phyloP scores from a whole-genome alignment of 2,113 vertebrate genomes.

The Microtus richardsoni region DNA sequence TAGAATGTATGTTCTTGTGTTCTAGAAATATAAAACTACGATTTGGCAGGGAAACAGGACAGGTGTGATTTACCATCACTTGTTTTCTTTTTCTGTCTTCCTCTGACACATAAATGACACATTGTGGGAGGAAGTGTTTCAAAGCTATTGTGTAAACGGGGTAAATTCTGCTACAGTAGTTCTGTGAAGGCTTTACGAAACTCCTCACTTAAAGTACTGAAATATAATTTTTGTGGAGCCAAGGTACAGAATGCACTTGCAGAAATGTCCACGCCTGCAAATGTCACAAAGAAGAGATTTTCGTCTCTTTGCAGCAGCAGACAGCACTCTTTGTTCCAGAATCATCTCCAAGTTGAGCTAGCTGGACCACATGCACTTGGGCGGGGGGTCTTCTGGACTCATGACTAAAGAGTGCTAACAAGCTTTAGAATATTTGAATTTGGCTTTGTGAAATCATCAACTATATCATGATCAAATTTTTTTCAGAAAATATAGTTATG shows the following conservation, averaged over 20 bases:
- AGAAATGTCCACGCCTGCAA: background rate
- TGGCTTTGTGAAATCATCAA: constrained; percentile 9
- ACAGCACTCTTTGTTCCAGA: background rate
- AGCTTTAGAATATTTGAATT: constrained; percentile 28
- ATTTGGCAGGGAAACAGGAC: background rate
- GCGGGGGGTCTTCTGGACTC: background rate
- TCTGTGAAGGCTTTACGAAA: constrained; percentile 11
- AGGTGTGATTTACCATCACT: background rate
- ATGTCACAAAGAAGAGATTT: background rate
- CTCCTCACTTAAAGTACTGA: background rate
- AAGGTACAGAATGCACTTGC: constrained; percentile 1
- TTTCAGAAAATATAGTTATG: constrained; percentile 5
- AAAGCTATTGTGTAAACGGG: background rate
- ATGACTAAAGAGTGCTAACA: background rate
- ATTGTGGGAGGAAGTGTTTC: background rate
- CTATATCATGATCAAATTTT: background rate
- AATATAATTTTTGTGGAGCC: constrained; percentile 7
- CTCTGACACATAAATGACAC: background rate
- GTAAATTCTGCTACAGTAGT: background rate
- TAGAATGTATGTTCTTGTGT: background rate
- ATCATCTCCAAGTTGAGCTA: background rate
- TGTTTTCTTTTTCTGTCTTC: background rate
- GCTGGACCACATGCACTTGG: background rate
- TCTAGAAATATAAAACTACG: constrained; percentile 6
- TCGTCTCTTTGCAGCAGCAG: background rate